Conservation (phyloP, 2,113 vertebrate genomes). For the Scolopax mira region DNA sequence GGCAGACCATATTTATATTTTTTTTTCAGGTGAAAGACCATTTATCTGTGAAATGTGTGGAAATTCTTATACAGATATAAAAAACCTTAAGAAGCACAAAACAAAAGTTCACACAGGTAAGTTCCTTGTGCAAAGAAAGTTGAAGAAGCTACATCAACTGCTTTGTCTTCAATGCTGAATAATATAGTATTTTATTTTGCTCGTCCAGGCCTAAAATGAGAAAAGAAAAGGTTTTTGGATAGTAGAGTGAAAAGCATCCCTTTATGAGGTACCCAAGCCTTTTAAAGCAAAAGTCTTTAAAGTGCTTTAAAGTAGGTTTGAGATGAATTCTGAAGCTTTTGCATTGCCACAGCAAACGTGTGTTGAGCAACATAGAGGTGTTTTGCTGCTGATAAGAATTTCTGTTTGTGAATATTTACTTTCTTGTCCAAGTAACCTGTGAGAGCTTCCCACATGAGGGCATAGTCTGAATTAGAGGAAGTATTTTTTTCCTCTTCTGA, state of each 20-base stretch:
- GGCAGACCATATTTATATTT: background rate
- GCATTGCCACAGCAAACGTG: background rate
- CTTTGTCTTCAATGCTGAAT: background rate
- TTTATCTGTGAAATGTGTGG: conserved; percentile 96
- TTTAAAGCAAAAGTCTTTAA: background rate
- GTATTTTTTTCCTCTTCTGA: background rate
- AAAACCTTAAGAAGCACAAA: conserved; percentile 97
- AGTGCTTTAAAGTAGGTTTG: background rate
- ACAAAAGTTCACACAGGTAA: conserved; percentile 89
- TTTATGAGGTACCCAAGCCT: background rate
- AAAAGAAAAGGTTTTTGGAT: background rate
- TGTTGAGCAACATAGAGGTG: background rate
- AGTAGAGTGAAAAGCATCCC: background rate
- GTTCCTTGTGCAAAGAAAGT: background rate
- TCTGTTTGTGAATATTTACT: background rate
- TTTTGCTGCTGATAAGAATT: background rate
- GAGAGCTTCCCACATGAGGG: background rate
- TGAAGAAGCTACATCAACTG: background rate
- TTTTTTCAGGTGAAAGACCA: conserved; percentile 86
- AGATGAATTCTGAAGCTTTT: background rate
- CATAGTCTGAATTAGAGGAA: background rate
- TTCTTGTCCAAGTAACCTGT: background rate
- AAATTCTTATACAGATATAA: conserved; percentile 93
- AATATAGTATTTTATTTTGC: background rate
- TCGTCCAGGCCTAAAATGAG: background rate